Percentiles rank a stretch among this genome's conserved stretches.
Conservation (phyloP, 2,888 invertebrate species). For the Cybosia mesomella region DNA sequence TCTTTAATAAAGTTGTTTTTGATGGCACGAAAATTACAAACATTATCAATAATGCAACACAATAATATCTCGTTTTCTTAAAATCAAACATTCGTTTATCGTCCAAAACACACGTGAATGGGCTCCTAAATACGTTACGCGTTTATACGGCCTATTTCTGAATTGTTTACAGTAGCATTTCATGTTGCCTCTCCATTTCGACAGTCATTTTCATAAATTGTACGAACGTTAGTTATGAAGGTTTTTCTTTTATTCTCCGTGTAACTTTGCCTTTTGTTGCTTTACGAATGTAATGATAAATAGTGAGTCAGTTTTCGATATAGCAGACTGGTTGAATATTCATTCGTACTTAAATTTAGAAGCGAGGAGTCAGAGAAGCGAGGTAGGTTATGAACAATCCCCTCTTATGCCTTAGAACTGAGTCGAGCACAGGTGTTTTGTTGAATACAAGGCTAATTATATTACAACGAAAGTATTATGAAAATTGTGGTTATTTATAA, state of each 20-base stretch:
- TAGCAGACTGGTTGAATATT: background rate
- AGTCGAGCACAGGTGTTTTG: background rate
- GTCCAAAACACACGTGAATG: background rate
- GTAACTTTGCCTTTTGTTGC: slow-evolving; percentile 5
- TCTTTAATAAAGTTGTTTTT: background rate
- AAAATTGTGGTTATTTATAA: too few species aligned
- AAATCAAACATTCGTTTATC: background rate
- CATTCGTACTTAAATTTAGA: slow-evolving; percentile 4
- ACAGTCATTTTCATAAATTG: slow-evolving; percentile 23
- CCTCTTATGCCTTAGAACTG: background rate
- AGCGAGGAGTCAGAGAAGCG: background rate
- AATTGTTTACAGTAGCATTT: slow-evolving; percentile 9
- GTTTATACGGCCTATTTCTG: background rate
- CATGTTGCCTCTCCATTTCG: slow-evolving; percentile 13
- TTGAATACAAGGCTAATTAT: background rate
- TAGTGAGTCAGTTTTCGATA: background rate
- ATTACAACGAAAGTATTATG: too few species aligned
- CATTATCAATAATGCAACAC: background rate
- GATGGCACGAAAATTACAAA: background rate
- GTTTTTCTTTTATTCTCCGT: background rate
- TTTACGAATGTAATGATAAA: background rate
- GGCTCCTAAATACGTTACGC: background rate
- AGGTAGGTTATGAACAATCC: background rate
- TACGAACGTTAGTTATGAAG: slow-evolving; percentile 15
- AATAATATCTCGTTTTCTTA: background rate